Base-by-base conservation (phyloP, 2,113 vertebrate genomes). In the Artemisiospiza belli region DNA sequence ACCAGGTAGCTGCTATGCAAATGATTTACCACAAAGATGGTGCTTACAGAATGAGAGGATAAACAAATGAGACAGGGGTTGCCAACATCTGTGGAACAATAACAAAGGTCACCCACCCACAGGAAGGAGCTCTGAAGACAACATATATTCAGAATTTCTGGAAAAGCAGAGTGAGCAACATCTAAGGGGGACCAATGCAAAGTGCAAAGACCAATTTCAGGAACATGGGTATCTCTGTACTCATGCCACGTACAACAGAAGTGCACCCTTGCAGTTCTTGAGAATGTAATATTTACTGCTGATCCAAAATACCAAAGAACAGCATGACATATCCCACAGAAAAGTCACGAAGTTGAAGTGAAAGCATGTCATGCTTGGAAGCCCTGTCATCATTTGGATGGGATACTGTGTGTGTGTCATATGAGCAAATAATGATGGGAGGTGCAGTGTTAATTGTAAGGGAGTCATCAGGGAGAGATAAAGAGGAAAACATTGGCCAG, bases 171-270 rank as follows among this genome's bases (percentile, higher is more conserved):
- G n/a, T 27, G 51, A 87, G 31, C 22, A n/a, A 25, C 16, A 39
- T 81, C 61, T 55, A 61, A 83, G 43, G 46, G 20, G 6, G 11
- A 41, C 37, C 54, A 44, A 66, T 81, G 31, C 46, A 83, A 86
- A 88, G 75, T 6, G 30, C 3, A 5, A 27, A 64, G 31, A 15
- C 3, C 10, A 2, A 5, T 61, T 76, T 55, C 20, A 64, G 83
- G 68, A 57, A 33, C 30, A 18, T 0, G 0, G 12, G 18, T 20
- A 39, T 11, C 67, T 43, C 59, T 37, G 49, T 22, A 28, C 30
- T 83, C 7, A 1, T 39, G 28, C 41, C 52, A 41, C 0, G 0
- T 43, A 17, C 20, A 49, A 54, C 1, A 6, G 35, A 85, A 89
- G 49, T 10, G 22, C 9, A 39, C 30, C 22, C 41, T 33, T 15